Evolutionary conservation across 2,888 invertebrate species (phyloP).

Genomic region (Drosophila picticornis): DNA sequence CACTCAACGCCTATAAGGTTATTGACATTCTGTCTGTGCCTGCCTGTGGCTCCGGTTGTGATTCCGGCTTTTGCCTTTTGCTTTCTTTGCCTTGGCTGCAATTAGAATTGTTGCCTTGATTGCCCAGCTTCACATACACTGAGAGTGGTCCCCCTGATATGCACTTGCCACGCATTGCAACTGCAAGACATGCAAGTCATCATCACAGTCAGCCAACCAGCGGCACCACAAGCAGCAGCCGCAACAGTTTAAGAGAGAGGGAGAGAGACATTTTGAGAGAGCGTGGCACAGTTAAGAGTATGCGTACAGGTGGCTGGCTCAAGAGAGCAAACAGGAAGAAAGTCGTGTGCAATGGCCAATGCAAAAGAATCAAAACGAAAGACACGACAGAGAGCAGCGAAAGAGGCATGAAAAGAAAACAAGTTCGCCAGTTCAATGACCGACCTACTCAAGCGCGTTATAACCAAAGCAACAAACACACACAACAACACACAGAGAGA

Average conservation of each 20-base stretch:
- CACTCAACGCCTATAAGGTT: slow-evolving; percentile 58
- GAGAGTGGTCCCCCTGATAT: slow-evolving; percentile 12
- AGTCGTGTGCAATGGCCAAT: slow-evolving; percentile 72
- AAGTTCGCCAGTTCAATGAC: slow-evolving; percentile 85
- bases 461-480: slow-evolving; percentile 62
- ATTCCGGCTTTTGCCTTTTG: slow-evolving; percentile 43
- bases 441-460: slow-evolving; percentile 86
- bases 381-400: slow-evolving; percentile 37
- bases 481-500: slow-evolving; percentile 20
- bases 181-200: slow-evolving; percentile 54
- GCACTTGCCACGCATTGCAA: slow-evolving; percentile 58
- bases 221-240: slow-evolving; percentile 1
- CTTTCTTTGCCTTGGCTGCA: slow-evolving; percentile 48
- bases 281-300: slow-evolving; percentile 29
- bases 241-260: slow-evolving; percentile 15
- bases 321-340: slow-evolving; percentile 75
- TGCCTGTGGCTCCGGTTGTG: slow-evolving; percentile 32
- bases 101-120: slow-evolving; percentile 69
- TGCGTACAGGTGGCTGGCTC: slow-evolving; percentile 53
- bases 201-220: slow-evolving; percentile 34
- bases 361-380: slow-evolving; percentile 58
- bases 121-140: slow-evolving; percentile 23
- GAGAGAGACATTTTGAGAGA: slow-evolving; percentile 10
- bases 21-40: slow-evolving; percentile 63
- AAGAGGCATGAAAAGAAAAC: slow-evolving; percentile 75